Percentiles rank a stretch among this genome's conserved stretches.
phyloP scores from a whole-genome alignment of 2,888 invertebrate species.

The Chrysolina americana region DNA sequence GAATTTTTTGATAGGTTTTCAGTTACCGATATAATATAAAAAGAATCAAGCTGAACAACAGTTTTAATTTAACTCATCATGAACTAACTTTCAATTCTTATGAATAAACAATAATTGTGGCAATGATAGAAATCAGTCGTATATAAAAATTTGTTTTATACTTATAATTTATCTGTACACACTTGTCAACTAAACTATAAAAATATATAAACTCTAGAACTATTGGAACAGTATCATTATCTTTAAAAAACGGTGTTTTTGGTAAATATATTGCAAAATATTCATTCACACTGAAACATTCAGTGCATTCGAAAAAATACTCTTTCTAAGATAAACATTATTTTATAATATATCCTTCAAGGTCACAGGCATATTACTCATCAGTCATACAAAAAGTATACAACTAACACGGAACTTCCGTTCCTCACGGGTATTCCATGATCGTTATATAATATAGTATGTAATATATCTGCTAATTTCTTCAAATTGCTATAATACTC shows the following conservation, averaged over 20 bases:
- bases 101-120: background rate
- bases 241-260: background rate
- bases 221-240: background rate
- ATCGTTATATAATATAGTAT: background rate
- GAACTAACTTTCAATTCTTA: background rate
- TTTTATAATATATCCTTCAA: background rate
- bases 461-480: no score
- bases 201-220: background rate
- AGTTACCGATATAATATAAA: background rate
- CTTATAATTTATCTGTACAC: background rate
- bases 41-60: background rate
- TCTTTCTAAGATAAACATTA: background rate
- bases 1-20: no score
- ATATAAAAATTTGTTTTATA: background rate
- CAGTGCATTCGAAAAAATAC: background rate
- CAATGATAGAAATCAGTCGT: background rate
- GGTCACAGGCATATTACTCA: background rate
- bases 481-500: no score
- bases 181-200: background rate
- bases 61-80: background rate
- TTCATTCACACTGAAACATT: background rate
- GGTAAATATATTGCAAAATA: conserved; percentile 4
- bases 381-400: background rate
- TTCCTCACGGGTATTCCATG: background rate
- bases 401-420: background rate